Evolutionary conservation across 2,113 vertebrate species (phyloP).

Genomic region (Ellobius talpinus): DNA sequence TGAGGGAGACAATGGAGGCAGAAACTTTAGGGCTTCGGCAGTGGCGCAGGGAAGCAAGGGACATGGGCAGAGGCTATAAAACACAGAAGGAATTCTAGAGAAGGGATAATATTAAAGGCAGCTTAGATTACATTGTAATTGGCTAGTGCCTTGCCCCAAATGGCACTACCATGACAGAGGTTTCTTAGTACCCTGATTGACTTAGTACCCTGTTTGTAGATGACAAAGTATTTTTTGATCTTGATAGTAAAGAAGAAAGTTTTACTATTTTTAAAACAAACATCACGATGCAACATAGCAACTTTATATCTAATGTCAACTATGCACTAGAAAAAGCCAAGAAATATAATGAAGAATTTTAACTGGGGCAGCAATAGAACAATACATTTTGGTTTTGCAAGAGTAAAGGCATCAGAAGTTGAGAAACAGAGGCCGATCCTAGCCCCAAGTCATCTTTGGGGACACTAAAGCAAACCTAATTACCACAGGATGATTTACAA

Average conservation of each 20-base stretch:
- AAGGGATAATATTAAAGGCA: background rate
- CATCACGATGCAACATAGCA: background rate
- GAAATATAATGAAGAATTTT: background rate
- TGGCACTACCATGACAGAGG: background rate
- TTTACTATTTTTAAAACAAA: slow-evolving; percentile 49
- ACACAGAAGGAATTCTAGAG: background rate
- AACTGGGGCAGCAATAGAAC: background rate
- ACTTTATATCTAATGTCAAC: slow-evolving; percentile 15
- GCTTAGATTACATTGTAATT: background rate
- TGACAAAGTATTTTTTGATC: slow-evolving; percentile 19
- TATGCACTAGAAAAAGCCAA: background rate
- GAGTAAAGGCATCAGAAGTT: background rate
- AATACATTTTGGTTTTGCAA: background rate
- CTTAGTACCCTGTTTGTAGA: background rate
- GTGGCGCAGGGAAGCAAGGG: background rate
- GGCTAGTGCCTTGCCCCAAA: background rate
- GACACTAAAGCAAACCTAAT: background rate
- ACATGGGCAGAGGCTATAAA: background rate
- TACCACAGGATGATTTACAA: background rate
- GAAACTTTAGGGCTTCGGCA: background rate
- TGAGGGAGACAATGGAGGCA: background rate
- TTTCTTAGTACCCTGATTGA: background rate
- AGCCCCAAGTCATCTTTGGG: background rate
- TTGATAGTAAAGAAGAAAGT: slow-evolving; percentile 11
- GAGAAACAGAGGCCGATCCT: background rate